Conservation (phyloP, 2,888 invertebrate genomes). For the Malacosoma neustria region DNA sequence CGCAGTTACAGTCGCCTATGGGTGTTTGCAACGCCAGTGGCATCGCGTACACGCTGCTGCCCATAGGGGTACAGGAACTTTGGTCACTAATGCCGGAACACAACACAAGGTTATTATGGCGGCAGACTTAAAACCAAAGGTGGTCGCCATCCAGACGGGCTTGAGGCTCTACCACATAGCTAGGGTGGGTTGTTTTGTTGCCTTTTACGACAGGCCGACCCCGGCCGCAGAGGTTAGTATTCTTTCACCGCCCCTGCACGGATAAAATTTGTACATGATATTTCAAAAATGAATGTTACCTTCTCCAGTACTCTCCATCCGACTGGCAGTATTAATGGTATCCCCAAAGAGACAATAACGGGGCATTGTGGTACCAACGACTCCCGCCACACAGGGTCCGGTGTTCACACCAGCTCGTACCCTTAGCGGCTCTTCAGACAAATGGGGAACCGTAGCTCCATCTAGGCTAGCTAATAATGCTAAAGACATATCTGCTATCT, state of each 20-base stretch:
- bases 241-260: neutral
- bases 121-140: neutral
- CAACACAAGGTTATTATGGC: neutral
- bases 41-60: too few relatives aligned
- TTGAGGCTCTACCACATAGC: neutral
- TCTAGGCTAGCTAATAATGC: constrained; percentile 67
- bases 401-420: constrained; percentile 77
- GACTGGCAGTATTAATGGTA: constrained; percentile 78
- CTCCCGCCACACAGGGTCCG: constrained; percentile 78
- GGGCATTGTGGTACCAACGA: constrained; percentile 77
- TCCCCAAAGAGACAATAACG: constrained; percentile 78
- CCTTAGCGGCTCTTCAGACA: constrained; percentile 55
- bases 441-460: constrained; percentile 71
- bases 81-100: too few relatives aligned
- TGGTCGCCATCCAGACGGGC: neutral
- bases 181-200: neutral
- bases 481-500: constrained; percentile 77
- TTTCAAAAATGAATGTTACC: constrained; percentile 22
- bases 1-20: too few relatives aligned
- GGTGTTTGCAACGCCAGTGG: too few relatives aligned
- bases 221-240: neutral
- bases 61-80: too few relatives aligned
- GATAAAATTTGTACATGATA: neutral
- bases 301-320: constrained; percentile 78
- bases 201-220: neutral